phyloP scores from a whole-genome alignment of 1,140 invertebrate species.

The Drosophila kikkawai region DNA sequence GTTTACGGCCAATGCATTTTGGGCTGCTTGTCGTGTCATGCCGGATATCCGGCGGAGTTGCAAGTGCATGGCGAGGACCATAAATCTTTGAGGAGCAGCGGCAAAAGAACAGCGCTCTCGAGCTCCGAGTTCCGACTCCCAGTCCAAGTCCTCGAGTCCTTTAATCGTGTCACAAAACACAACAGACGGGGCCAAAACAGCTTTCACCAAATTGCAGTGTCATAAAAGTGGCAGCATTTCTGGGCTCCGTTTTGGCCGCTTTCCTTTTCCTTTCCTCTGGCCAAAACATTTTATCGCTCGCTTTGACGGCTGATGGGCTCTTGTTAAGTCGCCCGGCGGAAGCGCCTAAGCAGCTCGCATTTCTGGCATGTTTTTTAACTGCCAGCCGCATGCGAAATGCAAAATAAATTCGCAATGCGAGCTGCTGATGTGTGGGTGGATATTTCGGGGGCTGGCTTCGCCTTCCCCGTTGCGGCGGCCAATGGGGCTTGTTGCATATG shows the following conservation, averaged over 20 bases:
- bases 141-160: conserved; percentile 14
- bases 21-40: conserved; percentile 67
- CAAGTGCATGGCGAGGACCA: conserved; percentile 63
- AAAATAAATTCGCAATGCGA: conserved; percentile 62
- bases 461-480: conserved; percentile 27
- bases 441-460: conserved; percentile 1
- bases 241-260: conserved; percentile 16
- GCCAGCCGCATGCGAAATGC: conserved; percentile 74
- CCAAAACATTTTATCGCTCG: conserved; percentile 51
- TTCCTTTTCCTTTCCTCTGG: conserved; percentile 41
- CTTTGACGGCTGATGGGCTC: conserved; percentile 52
- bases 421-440: conserved; percentile 25
- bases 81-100: conserved; percentile 64
- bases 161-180: conserved; percentile 51
- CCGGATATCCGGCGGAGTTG: conserved; percentile 73
- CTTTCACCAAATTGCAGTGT: conserved; percentile 65
- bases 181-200: conserved; percentile 33
- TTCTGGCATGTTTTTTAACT: conserved; percentile 61
- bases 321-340: conserved; percentile 55
- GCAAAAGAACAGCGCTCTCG: conserved; percentile 39
- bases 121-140: conserved; percentile 3
- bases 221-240: conserved; percentile 68
- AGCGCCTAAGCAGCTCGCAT: conserved; percentile 66
- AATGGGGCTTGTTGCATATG: conserved; percentile 58
- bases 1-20: conserved; percentile 53